These are phyloP conservation scores for Eulemur rubriventer DNA, from an alignment of 2,797 vertebrate genomes.

Conservation along the genomic window DNA sequence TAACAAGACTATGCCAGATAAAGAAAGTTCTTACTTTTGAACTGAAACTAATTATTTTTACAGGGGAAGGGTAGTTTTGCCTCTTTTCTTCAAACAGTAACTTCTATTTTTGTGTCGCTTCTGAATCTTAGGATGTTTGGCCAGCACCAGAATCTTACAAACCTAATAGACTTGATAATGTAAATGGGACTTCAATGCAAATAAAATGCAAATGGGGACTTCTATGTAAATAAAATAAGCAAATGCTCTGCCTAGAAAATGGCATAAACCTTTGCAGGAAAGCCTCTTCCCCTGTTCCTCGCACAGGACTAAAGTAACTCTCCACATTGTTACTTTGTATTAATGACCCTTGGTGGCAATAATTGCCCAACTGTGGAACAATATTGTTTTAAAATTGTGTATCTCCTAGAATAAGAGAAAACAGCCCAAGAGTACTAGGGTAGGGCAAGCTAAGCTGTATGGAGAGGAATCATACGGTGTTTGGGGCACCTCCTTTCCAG, in stretches of 20 bases:
- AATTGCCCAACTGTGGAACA: neutral
- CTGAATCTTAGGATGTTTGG: neutral
- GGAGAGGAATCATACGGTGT: neutral
- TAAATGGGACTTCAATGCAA: neutral
- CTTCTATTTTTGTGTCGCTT: neutral
- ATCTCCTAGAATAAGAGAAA: neutral
- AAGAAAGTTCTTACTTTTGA: conserved; percentile 25
- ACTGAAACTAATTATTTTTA: conserved; percentile 36
- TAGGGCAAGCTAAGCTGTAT: neutral
- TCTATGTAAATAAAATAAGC: neutral
- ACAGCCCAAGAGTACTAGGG: neutral
- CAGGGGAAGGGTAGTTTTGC: neutral
- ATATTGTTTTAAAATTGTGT: neutral
- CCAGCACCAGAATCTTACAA: neutral
- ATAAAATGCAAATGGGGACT: neutral
- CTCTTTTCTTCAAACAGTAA: neutral
- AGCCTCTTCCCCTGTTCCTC: neutral
- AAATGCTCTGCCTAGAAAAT: neutral
- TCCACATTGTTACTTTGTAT: neutral
- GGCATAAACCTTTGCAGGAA: neutral
- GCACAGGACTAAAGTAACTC: neutral
- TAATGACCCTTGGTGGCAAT: neutral
- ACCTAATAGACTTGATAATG: neutral
- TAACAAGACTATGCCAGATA: neutral
- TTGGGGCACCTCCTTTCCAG: neutral